Evolutionary conservation across 2,888 invertebrate species (phyloP).

Genomic region (Mantis religiosa): DNA sequence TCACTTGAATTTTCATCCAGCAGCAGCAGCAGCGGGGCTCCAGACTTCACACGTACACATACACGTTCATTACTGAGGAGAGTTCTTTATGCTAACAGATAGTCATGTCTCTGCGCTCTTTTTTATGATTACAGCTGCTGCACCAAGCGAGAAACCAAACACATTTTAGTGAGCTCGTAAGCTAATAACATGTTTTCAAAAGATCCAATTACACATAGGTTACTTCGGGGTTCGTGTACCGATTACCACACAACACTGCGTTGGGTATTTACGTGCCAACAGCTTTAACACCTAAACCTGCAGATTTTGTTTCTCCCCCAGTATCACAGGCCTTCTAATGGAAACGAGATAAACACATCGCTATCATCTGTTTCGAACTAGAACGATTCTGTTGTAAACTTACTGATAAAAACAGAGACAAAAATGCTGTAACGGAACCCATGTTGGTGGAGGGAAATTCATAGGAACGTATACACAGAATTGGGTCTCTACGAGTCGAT

Average conservation of each 20-base stretch:
- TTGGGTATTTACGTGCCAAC: not conserved
- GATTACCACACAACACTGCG: not conserved
- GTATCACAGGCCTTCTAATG: no score
- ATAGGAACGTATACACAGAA: no score
- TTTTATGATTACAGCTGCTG: not conserved
- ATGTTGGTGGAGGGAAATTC: no score
- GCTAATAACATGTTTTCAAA: not conserved
- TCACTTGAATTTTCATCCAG: not conserved
- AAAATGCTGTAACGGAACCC: no score
- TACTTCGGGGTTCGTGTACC: not conserved
- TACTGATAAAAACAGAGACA: no score
- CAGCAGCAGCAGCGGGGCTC: not conserved
- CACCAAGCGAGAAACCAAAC: not conserved
- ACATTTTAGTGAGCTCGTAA: not conserved
- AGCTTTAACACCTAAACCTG: not conserved
- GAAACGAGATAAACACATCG: no score
- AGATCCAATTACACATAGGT: not conserved
- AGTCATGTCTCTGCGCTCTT: not conserved
- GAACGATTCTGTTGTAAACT: no score
- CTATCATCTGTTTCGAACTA: no score
- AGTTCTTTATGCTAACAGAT: not conserved
- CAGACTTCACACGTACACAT: not conserved
- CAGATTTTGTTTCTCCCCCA: no score
- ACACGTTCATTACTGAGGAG: not conserved
- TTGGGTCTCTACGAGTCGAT: no score